phyloP scores from a whole-genome alignment of 2,113 vertebrate genomes.

The Pollimyrus isidori region DNA sequence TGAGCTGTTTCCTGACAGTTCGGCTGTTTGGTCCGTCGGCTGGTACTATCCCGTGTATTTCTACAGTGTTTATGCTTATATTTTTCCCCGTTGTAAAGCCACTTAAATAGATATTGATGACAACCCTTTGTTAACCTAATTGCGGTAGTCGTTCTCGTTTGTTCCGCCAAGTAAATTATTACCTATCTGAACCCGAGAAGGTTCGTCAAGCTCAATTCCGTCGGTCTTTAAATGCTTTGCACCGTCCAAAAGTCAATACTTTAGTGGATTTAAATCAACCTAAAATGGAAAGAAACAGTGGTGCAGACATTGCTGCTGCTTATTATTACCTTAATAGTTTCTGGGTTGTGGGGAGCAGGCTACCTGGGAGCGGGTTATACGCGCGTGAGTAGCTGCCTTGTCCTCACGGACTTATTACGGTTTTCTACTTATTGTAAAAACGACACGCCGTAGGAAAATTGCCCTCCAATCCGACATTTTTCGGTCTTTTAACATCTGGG shows the following conservation, averaged over 20 bases:
- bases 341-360: not conserved
- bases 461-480: slow-evolving; percentile 6
- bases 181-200: not conserved
- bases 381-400: not conserved
- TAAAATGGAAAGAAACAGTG: not conserved
- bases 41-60: not conserved
- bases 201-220: not conserved
- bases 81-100: not conserved
- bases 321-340: not conserved
- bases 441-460: not conserved
- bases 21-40: not conserved
- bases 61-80: not conserved
- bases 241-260: not conserved
- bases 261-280: not conserved
- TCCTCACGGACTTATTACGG: not conserved
- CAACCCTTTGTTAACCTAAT: not conserved
- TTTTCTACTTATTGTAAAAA: not conserved
- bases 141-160: not conserved
- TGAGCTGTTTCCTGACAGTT: not conserved
- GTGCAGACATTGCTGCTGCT: not conserved
- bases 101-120: not conserved
- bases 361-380: not conserved
- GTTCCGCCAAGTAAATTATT: not conserved
- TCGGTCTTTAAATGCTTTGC: not conserved
- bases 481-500: not conserved